Conservation (phyloP, 2,797 vertebrate genomes). For the Monodelphis domestica region DNA sequence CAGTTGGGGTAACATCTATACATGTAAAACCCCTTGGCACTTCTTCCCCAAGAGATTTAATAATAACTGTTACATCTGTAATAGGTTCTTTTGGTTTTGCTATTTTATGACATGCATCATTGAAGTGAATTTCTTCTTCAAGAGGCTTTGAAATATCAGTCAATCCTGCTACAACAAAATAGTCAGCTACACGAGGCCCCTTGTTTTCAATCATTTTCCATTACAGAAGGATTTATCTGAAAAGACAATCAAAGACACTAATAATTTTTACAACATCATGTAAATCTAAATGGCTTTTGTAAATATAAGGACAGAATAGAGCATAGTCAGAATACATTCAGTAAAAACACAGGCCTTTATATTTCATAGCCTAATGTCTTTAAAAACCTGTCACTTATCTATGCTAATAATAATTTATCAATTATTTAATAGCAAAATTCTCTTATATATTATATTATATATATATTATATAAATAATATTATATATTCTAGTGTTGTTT, state of each 20-base stretch:
- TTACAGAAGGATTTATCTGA: conserved; percentile 87
- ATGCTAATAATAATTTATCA: background rate
- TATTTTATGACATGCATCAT: conserved; percentile 92
- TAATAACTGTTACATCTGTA: conserved; percentile 96
- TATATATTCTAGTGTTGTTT: conserved; percentile 9
- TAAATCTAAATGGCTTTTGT: conserved; percentile 14
- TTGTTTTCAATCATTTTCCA: conserved; percentile 99
- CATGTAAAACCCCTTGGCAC: conserved; percentile 94
- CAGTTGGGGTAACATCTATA: conserved; percentile 94
- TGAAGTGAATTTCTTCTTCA: conserved; percentile 96
- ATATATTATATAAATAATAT: too few species aligned
- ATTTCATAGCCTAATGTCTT: conserved; percentile 24
- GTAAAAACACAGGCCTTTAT: background rate
- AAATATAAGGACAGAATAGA: conserved; percentile 41
- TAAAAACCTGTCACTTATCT: conserved; percentile 27
- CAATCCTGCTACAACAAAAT: conserved; percentile 98
- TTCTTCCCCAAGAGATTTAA: conserved; percentile 96
- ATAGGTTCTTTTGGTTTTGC: conserved; percentile 95
- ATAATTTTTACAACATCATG: conserved; percentile 20
- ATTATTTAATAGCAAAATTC: conserved; percentile 44
- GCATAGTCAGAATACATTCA: background rate
- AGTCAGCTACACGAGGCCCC: conserved; percentile 97
- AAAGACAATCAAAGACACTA: conserved; percentile 54
- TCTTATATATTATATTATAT: too few species aligned
- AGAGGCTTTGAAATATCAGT: conserved; percentile 95